Base-by-base conservation (phyloP, 2,888 invertebrate genomes). In the Craniophora ligustri region DNA sequence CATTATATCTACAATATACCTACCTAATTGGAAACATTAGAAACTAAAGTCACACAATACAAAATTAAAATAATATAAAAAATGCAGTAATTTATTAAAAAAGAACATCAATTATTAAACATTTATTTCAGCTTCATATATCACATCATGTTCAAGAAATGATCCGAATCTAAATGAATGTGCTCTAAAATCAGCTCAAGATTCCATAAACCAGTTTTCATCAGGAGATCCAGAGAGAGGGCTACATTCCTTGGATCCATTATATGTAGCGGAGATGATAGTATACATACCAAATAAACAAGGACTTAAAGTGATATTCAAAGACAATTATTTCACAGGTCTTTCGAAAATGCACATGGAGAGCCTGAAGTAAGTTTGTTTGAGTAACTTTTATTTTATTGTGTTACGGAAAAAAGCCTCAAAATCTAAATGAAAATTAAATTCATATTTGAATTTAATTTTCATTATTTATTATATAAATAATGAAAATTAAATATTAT, bases 81-180 rank as follows among this genome's bases (percentile, higher is more conserved):
- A n/a, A n/a, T n/a, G n/a, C n/a, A n/a, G n/a, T n/a, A n/a, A n/a
- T n/a, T n/a, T 19, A 19, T 2, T 5, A 2, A 5, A 19, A 19
- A 5, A 19, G 5, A 19, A 19, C 2, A 19, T 19, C 28, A 28
- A 2, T 28, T 11, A 2, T 1, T 19, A 5, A 19, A 11, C 2
- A 8, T 19, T 19, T 13, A 11, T 81, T 79, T 8, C 76, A 88
- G 89, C 89, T 1, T 71, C 75, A 0, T 89, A 83, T 51, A 84
- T 89, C 55, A 65, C 66, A 7, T 65, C 82, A 11, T 89, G 88
- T 67, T 88, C 87, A 50, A 79, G 87, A 71, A 88, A 84, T 41
- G 87, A 89, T 51, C 88, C 87, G 5, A 78, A 88, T 8, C 57
- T 89, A 2, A 86, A 88, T 55, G 85, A 83, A 0, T 89, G 89